A percentile compares a stretch with the other conserved stretches of the same genome.
These are phyloP conservation scores for Hyles vespertilio DNA, from an alignment of 1,140 invertebrate genomes.

Conservation along the genomic window DNA sequence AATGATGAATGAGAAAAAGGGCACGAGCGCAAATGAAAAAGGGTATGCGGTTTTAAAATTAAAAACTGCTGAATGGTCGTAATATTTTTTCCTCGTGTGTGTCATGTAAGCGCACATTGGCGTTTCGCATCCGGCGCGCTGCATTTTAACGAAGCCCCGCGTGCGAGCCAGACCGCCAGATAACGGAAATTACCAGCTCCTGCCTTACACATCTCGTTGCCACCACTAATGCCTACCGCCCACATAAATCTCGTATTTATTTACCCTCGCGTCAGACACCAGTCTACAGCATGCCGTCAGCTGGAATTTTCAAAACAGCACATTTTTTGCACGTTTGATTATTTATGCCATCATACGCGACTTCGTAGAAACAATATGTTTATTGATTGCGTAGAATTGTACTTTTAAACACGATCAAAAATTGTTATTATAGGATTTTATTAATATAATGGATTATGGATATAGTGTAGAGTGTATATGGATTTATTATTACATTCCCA, in stretches of 20 bases:
- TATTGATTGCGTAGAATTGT: too few relatives aligned
- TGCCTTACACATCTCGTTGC: conserved; percentile 33
- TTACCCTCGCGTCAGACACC: neutral
- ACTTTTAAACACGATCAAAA: too few relatives aligned
- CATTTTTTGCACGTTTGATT: too few relatives aligned
- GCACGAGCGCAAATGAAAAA: conserved; percentile 29
- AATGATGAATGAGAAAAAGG: conserved; percentile 22
- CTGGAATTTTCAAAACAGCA: too few relatives aligned
- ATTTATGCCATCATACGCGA: too few relatives aligned
- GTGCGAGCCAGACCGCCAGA: conserved; percentile 34
- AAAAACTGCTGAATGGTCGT: conserved; percentile 54
- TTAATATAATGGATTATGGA: too few relatives aligned
- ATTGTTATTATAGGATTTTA: too few relatives aligned
- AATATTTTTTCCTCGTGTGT: conserved; percentile 46
- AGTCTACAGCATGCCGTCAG: too few relatives aligned
- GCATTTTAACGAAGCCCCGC: conserved; percentile 52
- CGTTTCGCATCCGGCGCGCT: conserved; percentile 46
- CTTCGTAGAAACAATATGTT: too few relatives aligned
- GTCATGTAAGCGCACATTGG: conserved; percentile 50
- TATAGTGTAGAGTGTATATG: too few relatives aligned
- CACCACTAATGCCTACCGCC: conserved; percentile 30
- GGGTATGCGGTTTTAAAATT: conserved; percentile 43
- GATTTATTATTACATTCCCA: too few relatives aligned
- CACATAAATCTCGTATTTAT: conserved; percentile 42
- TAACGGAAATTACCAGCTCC: conserved; percentile 59